Evolutionary conservation across 1,140 invertebrate genomes (phyloP), one percentile per base, ranked within the genome.

Genomic region (Catajapyx aquilonaris): DNA sequence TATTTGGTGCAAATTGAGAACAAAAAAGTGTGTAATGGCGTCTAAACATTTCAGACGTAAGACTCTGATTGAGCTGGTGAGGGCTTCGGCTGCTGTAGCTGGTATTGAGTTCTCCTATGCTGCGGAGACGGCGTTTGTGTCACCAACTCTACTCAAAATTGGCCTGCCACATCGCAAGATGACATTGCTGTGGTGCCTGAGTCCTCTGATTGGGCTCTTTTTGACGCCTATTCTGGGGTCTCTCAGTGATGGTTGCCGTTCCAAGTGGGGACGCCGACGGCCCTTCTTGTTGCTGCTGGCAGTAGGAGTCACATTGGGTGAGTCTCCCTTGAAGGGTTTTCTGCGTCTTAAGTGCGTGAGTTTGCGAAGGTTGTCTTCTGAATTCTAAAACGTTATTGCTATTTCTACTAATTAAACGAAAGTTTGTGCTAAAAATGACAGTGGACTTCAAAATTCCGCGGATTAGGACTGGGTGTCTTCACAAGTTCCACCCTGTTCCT

Each of bases 51-150:
- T 35, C 45, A 81, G 83, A 51, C 64, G 64, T 39, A 95, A 94
- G 61, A 77, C 74, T 1, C 60, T 81, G 15, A 52, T 66, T 5
- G 86, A 95, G 52, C 54, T 96, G 28, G 68, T 93, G 22, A 62
- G 83, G 2, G 70, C 95, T 33, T 91, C 86, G 9, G 79, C 86
- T 1, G 86, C 86, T 1, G 88, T 96, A 0, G 93, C 90, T 76
- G 90, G 91, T 0, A 94, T 95, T 31, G 91, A 95, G 56, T 90
- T 95, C 56, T 91, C 87, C 1, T 96, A 96, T 50, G 85, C 91
- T 0, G 90, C 87, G 0, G 90, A 95, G 61, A 91, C 91, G 0
- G 88, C 90, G 1, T 95, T 95, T 58, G 88, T 95, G 1, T 94
- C 85, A 1, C 90, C 91, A 1, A 91, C 86, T 0, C 57, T 95